Evolutionary conservation across 2,888 invertebrate genomes (phyloP).

Genomic region (Phanerotoma sp.): DNA sequence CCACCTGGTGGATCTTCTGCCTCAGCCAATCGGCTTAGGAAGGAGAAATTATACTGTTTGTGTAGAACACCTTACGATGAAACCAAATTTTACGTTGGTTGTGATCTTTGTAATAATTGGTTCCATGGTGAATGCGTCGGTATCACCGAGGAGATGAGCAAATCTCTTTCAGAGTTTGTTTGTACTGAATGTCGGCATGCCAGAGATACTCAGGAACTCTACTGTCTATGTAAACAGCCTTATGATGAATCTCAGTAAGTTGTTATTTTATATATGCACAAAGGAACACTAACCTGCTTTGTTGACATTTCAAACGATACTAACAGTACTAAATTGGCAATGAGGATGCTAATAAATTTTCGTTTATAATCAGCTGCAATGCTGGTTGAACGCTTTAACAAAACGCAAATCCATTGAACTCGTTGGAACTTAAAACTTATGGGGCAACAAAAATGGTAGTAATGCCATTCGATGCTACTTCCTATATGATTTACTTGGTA

Average conservation of each 20-base stretch:
- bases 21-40: slow-evolving; percentile 59
- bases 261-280: slow-evolving; percentile 4
- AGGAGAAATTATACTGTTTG: slow-evolving; percentile 85
- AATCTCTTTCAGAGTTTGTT: slow-evolving; percentile 85
- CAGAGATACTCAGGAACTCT: slow-evolving; percentile 86
- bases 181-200: slow-evolving; percentile 85
- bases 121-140: slow-evolving; percentile 97
- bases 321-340: no score
- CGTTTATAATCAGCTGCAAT: no score
- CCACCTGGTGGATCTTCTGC: slow-evolving; percentile 45
- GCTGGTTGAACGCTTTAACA: no score
- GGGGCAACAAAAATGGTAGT: no score
- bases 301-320: no score
- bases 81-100: slow-evolving; percentile 95
- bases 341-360: no score
- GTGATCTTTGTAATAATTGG: slow-evolving; percentile 98
- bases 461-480: no score
- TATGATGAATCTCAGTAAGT: slow-evolving; percentile 96
- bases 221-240: slow-evolving; percentile 93
- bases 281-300: no score
- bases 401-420: no score
- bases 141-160: slow-evolving; percentile 89
- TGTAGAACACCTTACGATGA: slow-evolving; percentile 95
- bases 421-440: no score
- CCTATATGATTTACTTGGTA: no score